Percentiles rank a stretch among this genome's conserved stretches.
phyloP scores from a whole-genome alignment of 2,797 vertebrate species.

The Diglossa cyanea region DNA sequence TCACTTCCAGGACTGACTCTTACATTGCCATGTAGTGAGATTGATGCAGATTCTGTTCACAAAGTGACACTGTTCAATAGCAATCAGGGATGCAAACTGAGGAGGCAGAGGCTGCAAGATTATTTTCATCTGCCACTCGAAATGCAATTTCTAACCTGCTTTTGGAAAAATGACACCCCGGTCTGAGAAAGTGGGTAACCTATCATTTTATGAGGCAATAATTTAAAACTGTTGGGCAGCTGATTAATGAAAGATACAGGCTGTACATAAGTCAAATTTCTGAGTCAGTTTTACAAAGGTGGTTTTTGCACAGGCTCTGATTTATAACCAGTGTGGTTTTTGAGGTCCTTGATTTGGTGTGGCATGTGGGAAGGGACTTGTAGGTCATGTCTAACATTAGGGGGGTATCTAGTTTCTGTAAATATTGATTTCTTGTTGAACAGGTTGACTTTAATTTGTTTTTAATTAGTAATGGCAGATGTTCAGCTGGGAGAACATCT shows the following conservation, averaged over 20 bases:
- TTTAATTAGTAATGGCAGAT: constrained; percentile 73
- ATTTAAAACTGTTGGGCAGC: constrained; percentile 4
- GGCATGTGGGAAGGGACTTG: background rate
- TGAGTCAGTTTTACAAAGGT: background rate
- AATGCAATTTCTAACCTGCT: constrained; percentile 26
- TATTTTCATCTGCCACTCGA: background rate
- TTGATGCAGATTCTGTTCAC: constrained; percentile 2
- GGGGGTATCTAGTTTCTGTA: constrained; percentile 50
- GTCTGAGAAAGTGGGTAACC: background rate
- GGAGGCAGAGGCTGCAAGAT: background rate
- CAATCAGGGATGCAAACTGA: background rate
- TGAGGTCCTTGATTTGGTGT: background rate
- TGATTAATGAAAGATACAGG: background rate
- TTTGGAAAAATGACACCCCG: background rate
- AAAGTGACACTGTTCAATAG: constrained; percentile 3
- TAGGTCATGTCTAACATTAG: background rate
- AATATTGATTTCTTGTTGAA: constrained; percentile 51
- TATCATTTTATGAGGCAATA: constrained; percentile 5
- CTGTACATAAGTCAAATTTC: background rate
- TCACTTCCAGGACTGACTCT: constrained; percentile 36
- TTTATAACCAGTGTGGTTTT: background rate
- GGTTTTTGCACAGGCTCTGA: background rate
- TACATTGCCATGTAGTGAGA: background rate
- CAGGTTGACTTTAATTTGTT: constrained; percentile 60
- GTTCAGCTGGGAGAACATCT: constrained; percentile 65